These are phyloP conservation scores for Etheostoma perlongum DNA, from an alignment of 2,797 vertebrate species.

Conservation along the genomic window DNA sequence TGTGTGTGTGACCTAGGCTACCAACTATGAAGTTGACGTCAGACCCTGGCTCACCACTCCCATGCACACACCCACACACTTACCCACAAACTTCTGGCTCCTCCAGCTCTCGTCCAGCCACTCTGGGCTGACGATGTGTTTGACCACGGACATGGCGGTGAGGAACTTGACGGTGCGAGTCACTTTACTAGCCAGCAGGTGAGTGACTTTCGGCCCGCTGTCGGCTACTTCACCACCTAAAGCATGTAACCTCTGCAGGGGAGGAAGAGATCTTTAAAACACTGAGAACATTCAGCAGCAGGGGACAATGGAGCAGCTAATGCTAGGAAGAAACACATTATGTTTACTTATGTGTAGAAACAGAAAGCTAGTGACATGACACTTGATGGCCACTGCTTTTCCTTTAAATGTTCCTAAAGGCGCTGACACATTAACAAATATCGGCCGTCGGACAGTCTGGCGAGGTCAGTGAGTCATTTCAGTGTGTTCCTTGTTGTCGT, in stretches of 20 bases:
- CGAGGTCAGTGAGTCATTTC: too few relatives aligned
- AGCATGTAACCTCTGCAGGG: conserved; percentile 90
- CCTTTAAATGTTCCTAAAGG: too few relatives aligned
- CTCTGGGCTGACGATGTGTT: conserved; percentile 93
- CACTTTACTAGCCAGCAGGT: conserved; percentile 94
- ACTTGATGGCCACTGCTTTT: too few relatives aligned
- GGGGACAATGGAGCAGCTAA: neutral
- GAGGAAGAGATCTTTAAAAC: neutral
- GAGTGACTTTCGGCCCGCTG: conserved; percentile 91
- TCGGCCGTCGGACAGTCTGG: too few relatives aligned
- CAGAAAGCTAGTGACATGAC: too few relatives aligned
- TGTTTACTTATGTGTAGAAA: neutral
- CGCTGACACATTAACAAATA: too few relatives aligned
- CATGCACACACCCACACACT: conserved; percentile 37
- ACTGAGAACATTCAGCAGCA: neutral
- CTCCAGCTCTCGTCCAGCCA: conserved; percentile 98
- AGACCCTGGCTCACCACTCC: too few relatives aligned
- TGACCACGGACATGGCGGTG: conserved; percentile 93
- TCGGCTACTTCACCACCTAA: conserved; percentile 94
- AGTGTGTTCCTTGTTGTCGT: too few relatives aligned
- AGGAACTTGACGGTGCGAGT: conserved; percentile 97
- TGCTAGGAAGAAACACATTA: neutral
- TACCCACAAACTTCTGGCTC: conserved; percentile 94
- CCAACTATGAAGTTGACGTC: too few relatives aligned
- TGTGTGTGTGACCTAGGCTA: too few relatives aligned